phyloP scores from a whole-genome alignment of 2,113 vertebrate genomes.

The Saccopteryx bilineata region DNA sequence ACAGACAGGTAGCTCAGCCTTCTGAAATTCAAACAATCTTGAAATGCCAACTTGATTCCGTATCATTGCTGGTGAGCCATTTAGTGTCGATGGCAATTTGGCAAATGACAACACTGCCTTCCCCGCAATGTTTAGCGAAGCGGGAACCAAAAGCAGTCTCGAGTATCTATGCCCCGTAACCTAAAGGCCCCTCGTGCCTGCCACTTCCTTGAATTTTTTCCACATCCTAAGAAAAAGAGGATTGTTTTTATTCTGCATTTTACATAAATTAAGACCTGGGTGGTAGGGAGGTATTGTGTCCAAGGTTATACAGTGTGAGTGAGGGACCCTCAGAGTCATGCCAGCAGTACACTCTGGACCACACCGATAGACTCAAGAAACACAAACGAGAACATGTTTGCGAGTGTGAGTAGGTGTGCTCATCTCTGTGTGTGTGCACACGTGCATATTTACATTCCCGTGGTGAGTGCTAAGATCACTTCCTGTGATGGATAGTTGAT shows the following conservation, averaged over 20 bases:
- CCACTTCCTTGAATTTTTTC: neutral
- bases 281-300: neutral
- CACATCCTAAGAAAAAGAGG: neutral
- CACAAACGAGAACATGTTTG: neutral
- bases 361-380: neutral
- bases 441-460: neutral
- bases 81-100: neutral
- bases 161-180: neutral
- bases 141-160: neutral
- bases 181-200: neutral
- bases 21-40: neutral
- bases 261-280: neutral
- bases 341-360: accelerated
- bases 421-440: neutral
- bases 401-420: neutral
- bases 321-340: neutral
- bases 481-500: neutral
- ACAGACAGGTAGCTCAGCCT: neutral
- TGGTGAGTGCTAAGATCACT: no score
- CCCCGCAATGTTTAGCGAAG: neutral
- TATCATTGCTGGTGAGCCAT: neutral
- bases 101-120: neutral
- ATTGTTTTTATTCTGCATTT: neutral
- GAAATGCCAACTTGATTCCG: neutral
- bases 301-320: neutral